Conservation (phyloP, 2,888 invertebrate genomes). For the Drosophila algonquin region DNA sequence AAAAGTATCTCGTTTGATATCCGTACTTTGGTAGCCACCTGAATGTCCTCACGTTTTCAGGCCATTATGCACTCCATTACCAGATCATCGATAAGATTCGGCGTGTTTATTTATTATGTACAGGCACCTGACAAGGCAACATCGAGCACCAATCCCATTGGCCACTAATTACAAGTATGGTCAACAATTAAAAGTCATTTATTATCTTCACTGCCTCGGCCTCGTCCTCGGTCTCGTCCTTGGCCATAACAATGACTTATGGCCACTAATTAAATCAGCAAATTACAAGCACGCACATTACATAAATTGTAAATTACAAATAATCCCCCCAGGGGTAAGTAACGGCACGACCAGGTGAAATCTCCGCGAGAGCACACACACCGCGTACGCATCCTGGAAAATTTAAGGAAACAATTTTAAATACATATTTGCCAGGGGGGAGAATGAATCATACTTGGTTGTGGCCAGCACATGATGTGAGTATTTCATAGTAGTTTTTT, state of each 20-base stretch:
- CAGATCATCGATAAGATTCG: conserved; percentile 65
- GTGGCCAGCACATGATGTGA: too few species aligned
- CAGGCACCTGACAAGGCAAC: conserved; percentile 9
- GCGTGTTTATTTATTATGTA: conserved; percentile 27
- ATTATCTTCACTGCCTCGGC: conserved; percentile 61
- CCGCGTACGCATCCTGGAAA: not conserved
- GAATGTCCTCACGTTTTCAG: conserved; percentile 26
- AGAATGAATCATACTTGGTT: too few species aligned
- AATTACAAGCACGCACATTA: conserved; percentile 76
- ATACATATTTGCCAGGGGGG: not conserved
- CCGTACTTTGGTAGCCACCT: too few species aligned
- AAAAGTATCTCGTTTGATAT: too few species aligned
- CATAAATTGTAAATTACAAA: conserved; percentile 72
- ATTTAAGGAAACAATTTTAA: not conserved
- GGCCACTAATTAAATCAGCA: conserved; percentile 75
- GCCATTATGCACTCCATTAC: conserved; percentile 64
- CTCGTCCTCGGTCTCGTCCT: conserved; percentile 21
- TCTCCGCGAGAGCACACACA: conserved; percentile 1
- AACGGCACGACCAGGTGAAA: conserved; percentile 13
- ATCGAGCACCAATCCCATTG: conserved; percentile 16
- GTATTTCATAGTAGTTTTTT: too few species aligned
- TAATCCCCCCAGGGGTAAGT: conserved; percentile 38
- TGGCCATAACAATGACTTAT: conserved; percentile 69
- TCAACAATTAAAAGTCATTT: conserved; percentile 72
- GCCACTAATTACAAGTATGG: conserved; percentile 58